These are phyloP conservation scores for Meghimatium bilineatum DNA, from an alignment of 2,888 invertebrate genomes.

Conservation along the genomic window DNA sequence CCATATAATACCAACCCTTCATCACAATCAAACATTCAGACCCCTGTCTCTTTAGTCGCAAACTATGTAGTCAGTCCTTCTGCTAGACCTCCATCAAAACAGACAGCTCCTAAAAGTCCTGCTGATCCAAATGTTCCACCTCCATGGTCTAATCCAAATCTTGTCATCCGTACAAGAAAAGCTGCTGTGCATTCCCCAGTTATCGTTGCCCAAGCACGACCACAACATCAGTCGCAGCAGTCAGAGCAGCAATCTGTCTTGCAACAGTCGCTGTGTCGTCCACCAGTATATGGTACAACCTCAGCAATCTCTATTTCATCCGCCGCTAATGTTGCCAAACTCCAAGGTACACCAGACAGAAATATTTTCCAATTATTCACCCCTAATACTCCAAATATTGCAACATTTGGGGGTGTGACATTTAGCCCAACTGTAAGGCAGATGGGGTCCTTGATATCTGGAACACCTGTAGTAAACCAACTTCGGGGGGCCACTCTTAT, in stretches of 20 bases:
- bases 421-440: slow-evolving; percentile 42
- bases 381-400: slow-evolving; percentile 38
- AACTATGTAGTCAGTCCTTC: slow-evolving; percentile 20
- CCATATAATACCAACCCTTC: not conserved
- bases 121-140: slow-evolving; percentile 57
- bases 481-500: slow-evolving; percentile 47
- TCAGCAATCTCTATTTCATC: slow-evolving; percentile 14
- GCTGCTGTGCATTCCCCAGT: slow-evolving; percentile 56
- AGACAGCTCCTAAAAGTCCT: slow-evolving; percentile 46
- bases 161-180: slow-evolving; percentile 76
- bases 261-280: slow-evolving; percentile 33
- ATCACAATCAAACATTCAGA: slow-evolving; percentile 3
- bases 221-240: not conserved
- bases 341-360: slow-evolving; percentile 38
- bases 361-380: slow-evolving; percentile 48
- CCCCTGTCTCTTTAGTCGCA: slow-evolving; percentile 23
- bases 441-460: slow-evolving; percentile 19
- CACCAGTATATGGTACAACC: not conserved
- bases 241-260: slow-evolving; percentile 22
- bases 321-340: slow-evolving; percentile 17
- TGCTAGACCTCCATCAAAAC: slow-evolving; percentile 39
- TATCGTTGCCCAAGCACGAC: slow-evolving; percentile 45
- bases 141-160: slow-evolving; percentile 77
- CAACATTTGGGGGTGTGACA: slow-evolving; percentile 31
- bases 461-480: slow-evolving; percentile 44